A percentile compares a stretch with the other conserved stretches of the same genome.
phyloP scores from a whole-genome alignment of 2,797 vertebrate species.

The Scyliorhinus canicula region DNA sequence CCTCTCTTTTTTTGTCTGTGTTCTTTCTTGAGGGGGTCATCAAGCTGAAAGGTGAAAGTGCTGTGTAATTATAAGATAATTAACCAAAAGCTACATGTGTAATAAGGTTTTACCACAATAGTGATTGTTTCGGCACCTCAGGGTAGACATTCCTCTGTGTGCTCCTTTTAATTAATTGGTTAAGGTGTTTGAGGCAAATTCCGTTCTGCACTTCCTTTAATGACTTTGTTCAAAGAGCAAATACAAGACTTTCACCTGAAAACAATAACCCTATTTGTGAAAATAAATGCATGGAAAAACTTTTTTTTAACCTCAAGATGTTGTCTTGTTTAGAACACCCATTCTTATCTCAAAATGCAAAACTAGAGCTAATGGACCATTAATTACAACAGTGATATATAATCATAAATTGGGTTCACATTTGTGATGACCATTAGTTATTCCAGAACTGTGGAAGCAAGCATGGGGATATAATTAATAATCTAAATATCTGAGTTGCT shows the following conservation, averaged over 20 bases:
- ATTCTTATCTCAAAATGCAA: neutral
- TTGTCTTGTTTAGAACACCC: neutral
- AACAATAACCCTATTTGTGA: neutral
- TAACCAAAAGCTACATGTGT: conserved; percentile 26
- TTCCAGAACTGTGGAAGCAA: neutral
- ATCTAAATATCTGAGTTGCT: neutral
- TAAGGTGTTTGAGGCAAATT: conserved; percentile 35
- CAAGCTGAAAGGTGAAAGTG: conserved; percentile 28
- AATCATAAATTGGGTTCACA: neutral
- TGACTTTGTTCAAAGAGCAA: conserved; percentile 1
- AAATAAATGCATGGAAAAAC: neutral
- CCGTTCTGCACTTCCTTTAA: neutral
- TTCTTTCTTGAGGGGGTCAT: conserved; percentile 20
- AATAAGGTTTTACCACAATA: conserved; percentile 28
- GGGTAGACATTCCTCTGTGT: conserved; percentile 23
- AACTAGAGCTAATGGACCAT: neutral
- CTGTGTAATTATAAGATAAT: conserved; percentile 31
- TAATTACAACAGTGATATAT: neutral
- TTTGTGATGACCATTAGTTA: neutral
- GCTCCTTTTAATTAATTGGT: conserved; percentile 22
- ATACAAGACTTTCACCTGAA: neutral
- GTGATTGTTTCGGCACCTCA: conserved; percentile 23
- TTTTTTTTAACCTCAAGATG: neutral
- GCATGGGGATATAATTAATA: neutral
- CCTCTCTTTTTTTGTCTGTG: neutral